Percentiles rank a stretch among this genome's conserved stretches.
Evolutionary conservation across 2,113 vertebrate species (phyloP).

Genomic region (Ciconia boyciana): DNA sequence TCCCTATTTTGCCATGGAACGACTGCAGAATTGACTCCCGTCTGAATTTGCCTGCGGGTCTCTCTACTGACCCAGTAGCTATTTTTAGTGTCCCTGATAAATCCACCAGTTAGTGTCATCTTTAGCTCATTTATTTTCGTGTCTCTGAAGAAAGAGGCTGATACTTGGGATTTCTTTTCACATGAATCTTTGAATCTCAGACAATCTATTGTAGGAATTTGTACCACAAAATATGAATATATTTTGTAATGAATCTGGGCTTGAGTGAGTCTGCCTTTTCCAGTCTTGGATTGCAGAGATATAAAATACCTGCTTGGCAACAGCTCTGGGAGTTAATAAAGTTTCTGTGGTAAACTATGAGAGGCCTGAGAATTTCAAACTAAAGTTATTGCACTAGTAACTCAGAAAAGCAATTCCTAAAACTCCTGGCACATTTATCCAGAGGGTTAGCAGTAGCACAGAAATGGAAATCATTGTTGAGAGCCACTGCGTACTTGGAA

Average conservation of each 20-base stretch:
- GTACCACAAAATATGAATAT: not conserved
- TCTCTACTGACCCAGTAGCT: not conserved
- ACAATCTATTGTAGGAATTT: conserved; percentile 14
- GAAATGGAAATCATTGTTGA: conserved; percentile 77
- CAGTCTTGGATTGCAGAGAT: conserved; percentile 37
- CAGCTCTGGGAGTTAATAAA: conserved; percentile 74
- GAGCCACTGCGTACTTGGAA: conserved; percentile 66
- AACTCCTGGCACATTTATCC: conserved; percentile 76
- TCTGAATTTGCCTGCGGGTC: fast-evolving
- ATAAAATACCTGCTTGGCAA: conserved; percentile 73
- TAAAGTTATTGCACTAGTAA: conserved; percentile 79
- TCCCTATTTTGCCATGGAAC: not conserved
- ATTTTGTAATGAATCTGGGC: conserved; percentile 64
- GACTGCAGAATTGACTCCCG: not conserved
- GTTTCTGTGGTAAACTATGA: conserved; percentile 74
- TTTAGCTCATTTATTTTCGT: not conserved
- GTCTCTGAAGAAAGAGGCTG: not conserved
- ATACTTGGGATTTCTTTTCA: not conserved
- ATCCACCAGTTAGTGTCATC: not conserved
- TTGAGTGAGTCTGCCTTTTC: conserved; percentile 56
- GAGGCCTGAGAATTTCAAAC: conserved; percentile 75
- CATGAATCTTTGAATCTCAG: not conserved
- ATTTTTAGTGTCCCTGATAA: not conserved
- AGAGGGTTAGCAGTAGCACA: conserved; percentile 67
- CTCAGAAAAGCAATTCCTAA: conserved; percentile 81